Base-by-base conservation (phyloP, 2,888 invertebrate species). In the Agrotis exclamationis region DNA sequence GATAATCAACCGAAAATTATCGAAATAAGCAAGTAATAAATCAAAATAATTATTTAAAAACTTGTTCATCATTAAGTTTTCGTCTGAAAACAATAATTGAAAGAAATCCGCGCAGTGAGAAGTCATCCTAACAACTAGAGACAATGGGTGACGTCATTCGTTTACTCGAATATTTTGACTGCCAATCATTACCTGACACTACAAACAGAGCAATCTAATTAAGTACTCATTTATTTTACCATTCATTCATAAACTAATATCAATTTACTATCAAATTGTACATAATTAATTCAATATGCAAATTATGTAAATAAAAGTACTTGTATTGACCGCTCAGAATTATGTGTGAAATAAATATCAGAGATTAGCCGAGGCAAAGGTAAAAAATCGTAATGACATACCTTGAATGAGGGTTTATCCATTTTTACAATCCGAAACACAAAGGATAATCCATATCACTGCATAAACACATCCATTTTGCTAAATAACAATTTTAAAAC, bases 361-460 rank as follows among this genome's bases (percentile, higher is more conserved):
- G 5, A 45, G 57, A 68, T 44, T 28, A 51, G 11, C 16, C 5
- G 14, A 71, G 11, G 59, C 22, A 71, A 63, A 60, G 62, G 63
- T 72, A 66, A 54, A 75, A 77, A 71, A 51, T 62, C 33, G 50
- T 82, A 69, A 56, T 56, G 82, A 84, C 78, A 83, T 89, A 95
- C 96, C 94, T 95, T 95, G 86, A 90, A 95, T 28, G 95, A 90
- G 48, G 95, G 95, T 87, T 95, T 96, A 84, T 96, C 96, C 96
- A 96, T 95, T 82, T 89, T 82, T 85, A 85, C 79, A 93, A 93
- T 92, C 93, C 92, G 88, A 87, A 57, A 87, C 89, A 91, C 89
- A 91, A 90, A 91, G 89, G 88, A 88, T 86, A 81, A 84, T 85
- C 87, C 82, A 82, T 78, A 70, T 76, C 86, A 82, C 82, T 90